Evolutionary conservation across 2,113 vertebrate genomes (phyloP).

Genomic region (Archilochus colubris): DNA sequence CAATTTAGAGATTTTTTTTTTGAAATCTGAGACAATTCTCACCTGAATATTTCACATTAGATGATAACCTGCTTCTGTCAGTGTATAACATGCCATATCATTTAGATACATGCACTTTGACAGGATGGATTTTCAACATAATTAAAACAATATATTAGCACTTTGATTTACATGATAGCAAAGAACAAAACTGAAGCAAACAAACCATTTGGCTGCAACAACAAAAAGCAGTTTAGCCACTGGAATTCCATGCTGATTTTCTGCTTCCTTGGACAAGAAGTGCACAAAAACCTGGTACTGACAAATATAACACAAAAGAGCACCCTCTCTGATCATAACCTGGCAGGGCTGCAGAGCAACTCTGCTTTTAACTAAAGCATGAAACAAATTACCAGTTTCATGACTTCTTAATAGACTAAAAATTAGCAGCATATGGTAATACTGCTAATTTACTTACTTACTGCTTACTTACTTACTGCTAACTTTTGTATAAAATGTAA

Average conservation of each 20-base stretch:
- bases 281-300: slow-evolving; percentile 16
- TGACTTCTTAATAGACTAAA: neutral
- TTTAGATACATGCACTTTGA: neutral
- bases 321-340: slow-evolving; percentile 16
- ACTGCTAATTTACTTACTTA: neutral
- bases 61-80: neutral
- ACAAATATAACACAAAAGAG: neutral
- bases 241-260: slow-evolving; percentile 20
- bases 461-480: too few species aligned
- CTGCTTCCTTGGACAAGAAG: slow-evolving; percentile 11
- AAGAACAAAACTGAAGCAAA: slow-evolving; percentile 6
- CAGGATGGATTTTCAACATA: neutral
- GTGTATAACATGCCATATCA: neutral
- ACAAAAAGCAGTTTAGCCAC: slow-evolving; percentile 36
- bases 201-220: slow-evolving; percentile 8
- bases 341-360: neutral
- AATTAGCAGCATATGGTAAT: neutral
- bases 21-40: neutral
- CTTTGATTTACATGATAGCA: neutral
- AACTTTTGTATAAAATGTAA: neutral
- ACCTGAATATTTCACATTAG: neutral
- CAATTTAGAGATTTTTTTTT: neutral
- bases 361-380: slow-evolving; percentile 1
- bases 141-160: neutral
- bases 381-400: neutral